phyloP scores from a whole-genome alignment of 2,113 vertebrate species.

The Phaethon lepturus region DNA sequence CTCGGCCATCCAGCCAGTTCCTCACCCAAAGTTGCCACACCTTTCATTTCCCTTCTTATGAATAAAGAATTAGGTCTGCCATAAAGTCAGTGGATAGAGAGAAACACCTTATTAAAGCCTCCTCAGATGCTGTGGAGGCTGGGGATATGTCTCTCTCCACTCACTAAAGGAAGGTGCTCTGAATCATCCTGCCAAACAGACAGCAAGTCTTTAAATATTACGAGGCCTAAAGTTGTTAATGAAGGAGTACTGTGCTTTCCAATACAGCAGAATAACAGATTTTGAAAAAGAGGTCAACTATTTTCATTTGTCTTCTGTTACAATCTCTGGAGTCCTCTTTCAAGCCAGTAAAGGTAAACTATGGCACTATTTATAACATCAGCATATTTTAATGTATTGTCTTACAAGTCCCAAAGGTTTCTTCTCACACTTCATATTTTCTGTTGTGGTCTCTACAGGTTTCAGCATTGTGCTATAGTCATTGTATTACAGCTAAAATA shows the following conservation, averaged over 20 bases:
- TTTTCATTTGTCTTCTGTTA: not conserved
- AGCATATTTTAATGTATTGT: not conserved
- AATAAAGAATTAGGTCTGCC: not conserved
- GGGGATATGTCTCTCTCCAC: not conserved
- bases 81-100: not conserved
- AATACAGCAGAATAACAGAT: not conserved
- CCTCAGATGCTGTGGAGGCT: not conserved
- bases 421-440: not conserved
- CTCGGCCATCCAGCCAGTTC: too few species aligned
- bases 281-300: not conserved
- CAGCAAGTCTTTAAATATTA: not conserved
- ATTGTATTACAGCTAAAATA: not conserved
- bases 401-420: constrained; percentile 1
- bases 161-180: not conserved
- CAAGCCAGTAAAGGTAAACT: not conserved
- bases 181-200: not conserved
- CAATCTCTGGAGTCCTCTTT: not conserved
- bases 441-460: not conserved
- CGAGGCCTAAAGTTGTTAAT: not conserved
- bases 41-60: not conserved
- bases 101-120: not conserved
- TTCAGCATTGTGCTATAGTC: not conserved
- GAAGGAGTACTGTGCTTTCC: not conserved
- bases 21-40: too few species aligned
- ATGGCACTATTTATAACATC: not conserved